phyloP scores from a whole-genome alignment of 2,797 vertebrate genomes.

The Manis crassicaudata region DNA sequence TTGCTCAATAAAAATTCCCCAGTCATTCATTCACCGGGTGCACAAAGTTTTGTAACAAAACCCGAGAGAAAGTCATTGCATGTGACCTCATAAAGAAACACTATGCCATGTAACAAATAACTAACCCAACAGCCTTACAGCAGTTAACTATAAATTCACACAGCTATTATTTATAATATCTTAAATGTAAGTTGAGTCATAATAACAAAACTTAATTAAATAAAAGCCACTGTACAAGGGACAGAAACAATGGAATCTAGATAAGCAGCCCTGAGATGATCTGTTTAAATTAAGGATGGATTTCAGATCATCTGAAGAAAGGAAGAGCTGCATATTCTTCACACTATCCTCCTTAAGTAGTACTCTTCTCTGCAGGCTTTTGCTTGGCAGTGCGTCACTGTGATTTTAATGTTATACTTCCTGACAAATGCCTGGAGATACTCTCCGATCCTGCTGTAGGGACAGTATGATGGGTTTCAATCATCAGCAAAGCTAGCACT shows the following conservation, averaged over 20 bases:
- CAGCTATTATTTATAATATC: neutral
- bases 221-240: neutral
- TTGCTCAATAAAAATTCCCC: conserved; percentile 8
- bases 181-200: neutral
- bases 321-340: neutral
- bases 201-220: neutral
- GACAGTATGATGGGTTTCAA: conserved; percentile 32
- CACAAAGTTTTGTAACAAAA: conserved; percentile 41
- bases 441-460: neutral
- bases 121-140: neutral
- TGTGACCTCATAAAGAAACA: conserved; percentile 3
- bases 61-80: neutral
- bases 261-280: neutral
- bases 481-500: neutral
- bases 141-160: neutral
- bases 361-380: neutral
- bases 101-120: neutral
- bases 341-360: neutral
- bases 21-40: neutral
- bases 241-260: neutral
- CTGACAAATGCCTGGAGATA: conserved; percentile 25
- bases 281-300: neutral
- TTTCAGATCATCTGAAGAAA: neutral
- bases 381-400: neutral
- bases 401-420: conserved; percentile 14